A percentile compares a stretch with the other conserved stretches of the same genome.
Conservation (phyloP, 2,888 invertebrate genomes). For the Malacosoma neustria region DNA sequence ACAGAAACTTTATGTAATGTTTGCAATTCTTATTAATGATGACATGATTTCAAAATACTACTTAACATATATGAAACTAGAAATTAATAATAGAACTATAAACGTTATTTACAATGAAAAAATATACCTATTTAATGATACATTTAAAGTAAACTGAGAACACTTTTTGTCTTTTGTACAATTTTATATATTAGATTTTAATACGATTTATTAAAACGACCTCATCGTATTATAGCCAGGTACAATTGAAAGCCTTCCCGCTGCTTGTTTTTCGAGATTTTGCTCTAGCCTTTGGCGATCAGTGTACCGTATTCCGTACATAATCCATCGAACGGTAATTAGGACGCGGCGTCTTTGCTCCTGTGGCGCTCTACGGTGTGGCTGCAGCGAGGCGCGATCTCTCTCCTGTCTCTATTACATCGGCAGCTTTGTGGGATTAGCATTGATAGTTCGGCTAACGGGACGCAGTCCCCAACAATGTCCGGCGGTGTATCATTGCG, state of each 20-base stretch:
- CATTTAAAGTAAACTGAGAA: background rate
- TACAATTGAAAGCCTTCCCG: constrained; percentile 29
- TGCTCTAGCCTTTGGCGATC: constrained; percentile 38
- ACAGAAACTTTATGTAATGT: too few species aligned
- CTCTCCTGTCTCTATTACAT: constrained; percentile 51
- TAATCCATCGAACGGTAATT: constrained; percentile 56
- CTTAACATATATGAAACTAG: too few species aligned
- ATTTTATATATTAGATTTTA: background rate
- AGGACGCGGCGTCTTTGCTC: constrained; percentile 46
- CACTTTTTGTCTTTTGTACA: too few species aligned
- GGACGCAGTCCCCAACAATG: constrained; percentile 45
- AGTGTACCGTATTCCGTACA: constrained; percentile 51
- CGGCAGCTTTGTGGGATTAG: constrained; percentile 65
- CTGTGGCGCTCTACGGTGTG: constrained; percentile 40
- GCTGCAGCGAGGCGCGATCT: constrained; percentile 66
- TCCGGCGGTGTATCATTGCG: constrained; percentile 60
- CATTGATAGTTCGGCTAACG: constrained; percentile 59
- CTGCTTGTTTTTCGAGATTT: constrained; percentile 56
- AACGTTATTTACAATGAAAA: background rate
- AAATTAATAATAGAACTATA: background rate
- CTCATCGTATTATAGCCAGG: background rate
- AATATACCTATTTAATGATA: background rate
- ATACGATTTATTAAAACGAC: background rate
- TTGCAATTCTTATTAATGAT: too few species aligned
- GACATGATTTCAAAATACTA: too few species aligned